Conservation (phyloP, 2,113 vertebrate species). For the Colinus virginianus region DNA sequence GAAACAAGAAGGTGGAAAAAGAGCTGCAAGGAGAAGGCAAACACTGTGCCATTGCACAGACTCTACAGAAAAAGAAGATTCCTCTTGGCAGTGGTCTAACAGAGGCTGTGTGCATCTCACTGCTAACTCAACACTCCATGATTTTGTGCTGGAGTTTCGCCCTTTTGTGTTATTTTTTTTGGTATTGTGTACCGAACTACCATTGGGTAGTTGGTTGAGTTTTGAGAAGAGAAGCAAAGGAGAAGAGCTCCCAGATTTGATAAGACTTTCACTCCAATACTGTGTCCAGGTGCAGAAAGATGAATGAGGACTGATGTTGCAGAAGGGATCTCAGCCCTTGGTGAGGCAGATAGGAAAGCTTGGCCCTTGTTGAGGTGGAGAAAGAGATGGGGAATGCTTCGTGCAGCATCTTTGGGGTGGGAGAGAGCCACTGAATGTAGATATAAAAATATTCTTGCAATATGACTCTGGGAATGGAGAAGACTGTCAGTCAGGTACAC, state of each 20-base stretch:
- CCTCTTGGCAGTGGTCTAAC: not conserved
- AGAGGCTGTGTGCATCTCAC: not conserved
- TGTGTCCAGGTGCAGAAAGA: not conserved
- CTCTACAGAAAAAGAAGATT: not conserved
- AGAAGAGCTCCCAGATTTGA: not conserved
- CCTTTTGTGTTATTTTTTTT: too few relatives aligned
- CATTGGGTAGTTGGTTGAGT: fast-evolving
- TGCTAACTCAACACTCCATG: not conserved
- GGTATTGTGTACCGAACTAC: not conserved
- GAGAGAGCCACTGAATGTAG: not conserved
- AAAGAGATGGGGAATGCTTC: not conserved
- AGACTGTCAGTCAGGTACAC: not conserved
- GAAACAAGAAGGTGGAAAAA: not conserved
- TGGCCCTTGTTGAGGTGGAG: not conserved
- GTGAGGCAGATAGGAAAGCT: not conserved
- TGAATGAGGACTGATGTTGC: not conserved
- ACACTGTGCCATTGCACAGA: not conserved
- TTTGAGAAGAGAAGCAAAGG: not conserved
- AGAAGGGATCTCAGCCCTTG: not conserved
- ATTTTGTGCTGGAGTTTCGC: not conserved
- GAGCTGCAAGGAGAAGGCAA: not conserved
- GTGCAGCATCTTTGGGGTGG: fast-evolving
- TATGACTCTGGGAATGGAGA: not conserved
- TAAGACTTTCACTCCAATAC: not conserved
- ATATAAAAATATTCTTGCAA: not conserved